Base-by-base conservation (phyloP, 2,797 vertebrate species). In the Argentina silus region DNA sequence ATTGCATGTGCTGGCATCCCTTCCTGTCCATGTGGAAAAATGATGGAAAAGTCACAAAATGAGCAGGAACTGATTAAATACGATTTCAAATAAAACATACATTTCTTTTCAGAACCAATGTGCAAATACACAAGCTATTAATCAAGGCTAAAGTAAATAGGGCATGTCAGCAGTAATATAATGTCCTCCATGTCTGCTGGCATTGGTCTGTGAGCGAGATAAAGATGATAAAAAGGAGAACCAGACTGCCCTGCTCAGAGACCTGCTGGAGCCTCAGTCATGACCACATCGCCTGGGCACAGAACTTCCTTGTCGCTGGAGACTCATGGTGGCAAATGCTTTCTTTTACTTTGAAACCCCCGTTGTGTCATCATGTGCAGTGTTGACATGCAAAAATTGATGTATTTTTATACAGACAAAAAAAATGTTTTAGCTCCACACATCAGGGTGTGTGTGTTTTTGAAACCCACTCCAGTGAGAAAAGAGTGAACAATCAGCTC, bases 391-490 rank as follows among this genome's bases (percentile, higher is more conserved):
- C 76, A 77, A 72, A 83, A 85, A 90, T 81, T 60, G 70, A 89
- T 89, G 85, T 76, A 65, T 81, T 85, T 81, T 86, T 73, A 63
- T 73, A 51, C 67, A 50, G 68, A 57, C 0, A 14, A 7, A 53
- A 78, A 87, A 84, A 74, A 81, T 76, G 70, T 75, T 81, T 72
- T 76, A 82, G 74, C 83, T 92, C 47, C 55, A 86, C 86, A 80
- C 61, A 68, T 84, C 82, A 76, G 85, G 77, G 47, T 64, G 57
- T 85, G 86, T 86, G 81, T 90, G 84, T 87, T 91, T 89, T 87
- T 80, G 75, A 89, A 90, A 86, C 81, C 84, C 83, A 88, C 87
- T 84, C 85, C 76, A 86, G 80, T 81, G 86, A 85, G 85, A 87
- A 86, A 78, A 84, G 84, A 81, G 68, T 68, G 80, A 81, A 27